These are phyloP conservation scores for Sebastes itinus DNA, from an alignment of 2,797 vertebrate genomes.

Conservation along the genomic window DNA sequence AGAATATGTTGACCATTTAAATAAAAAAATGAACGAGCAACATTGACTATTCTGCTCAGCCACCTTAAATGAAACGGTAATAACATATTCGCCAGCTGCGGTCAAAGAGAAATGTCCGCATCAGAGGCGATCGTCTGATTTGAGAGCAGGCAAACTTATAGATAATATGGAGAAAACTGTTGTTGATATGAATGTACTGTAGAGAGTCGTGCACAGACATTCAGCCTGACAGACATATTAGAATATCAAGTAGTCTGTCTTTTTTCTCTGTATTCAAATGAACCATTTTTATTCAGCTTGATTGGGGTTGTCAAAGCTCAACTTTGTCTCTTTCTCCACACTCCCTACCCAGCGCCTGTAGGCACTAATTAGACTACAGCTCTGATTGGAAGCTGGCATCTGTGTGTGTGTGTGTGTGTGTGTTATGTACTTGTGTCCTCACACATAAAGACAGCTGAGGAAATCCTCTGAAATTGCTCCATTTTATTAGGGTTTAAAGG, in stretches of 20 bases:
- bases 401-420: constrained; percentile 1
- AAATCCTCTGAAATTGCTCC: neutral
- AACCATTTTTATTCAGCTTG: constrained; percentile 38
- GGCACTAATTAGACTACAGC: constrained; percentile 43
- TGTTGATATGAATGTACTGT: neutral
- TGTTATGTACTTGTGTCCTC: neutral
- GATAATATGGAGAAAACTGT: neutral
- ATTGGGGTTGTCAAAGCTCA: constrained; percentile 40
- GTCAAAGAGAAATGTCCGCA: neutral
- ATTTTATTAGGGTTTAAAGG: neutral
- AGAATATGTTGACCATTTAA: constrained; percentile 37
- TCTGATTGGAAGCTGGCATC: constrained; percentile 29
- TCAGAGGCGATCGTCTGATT: neutral
- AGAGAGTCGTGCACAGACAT: neutral
- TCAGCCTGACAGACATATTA: neutral
- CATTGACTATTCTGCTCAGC: neutral
- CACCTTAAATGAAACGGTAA: constrained; percentile 12
- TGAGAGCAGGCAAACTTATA: neutral
- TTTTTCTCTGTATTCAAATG: constrained; percentile 4
- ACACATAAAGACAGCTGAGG: neutral
- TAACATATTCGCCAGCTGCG: neutral
- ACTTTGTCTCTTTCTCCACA: constrained; percentile 13
- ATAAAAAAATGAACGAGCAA: constrained; percentile 39
- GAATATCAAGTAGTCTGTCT: constrained; percentile 28
- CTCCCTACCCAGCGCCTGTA: constrained; percentile 15